Evolutionary conservation across 2,888 invertebrate genomes (phyloP), one percentile per base, ranked within the genome.

Genomic region (Heliconius sara): DNA sequence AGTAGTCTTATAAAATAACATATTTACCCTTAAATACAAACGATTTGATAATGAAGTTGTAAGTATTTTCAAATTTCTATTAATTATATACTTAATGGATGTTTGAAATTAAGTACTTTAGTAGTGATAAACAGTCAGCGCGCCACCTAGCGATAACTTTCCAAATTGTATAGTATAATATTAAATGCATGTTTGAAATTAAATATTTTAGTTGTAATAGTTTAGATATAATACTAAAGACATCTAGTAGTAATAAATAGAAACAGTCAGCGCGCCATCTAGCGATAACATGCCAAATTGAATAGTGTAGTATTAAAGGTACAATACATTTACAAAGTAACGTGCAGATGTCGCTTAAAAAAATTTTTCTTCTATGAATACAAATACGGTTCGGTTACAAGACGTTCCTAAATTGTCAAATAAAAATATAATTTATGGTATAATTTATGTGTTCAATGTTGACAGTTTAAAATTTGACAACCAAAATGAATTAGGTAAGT

Each of bases 61-160:
- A 43, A 43, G 6, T 57, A 57, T 22, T 57, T 57, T 22, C 22
- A 91, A 76, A 70, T 57, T 12, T 30, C 34, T 34, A 43, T 13
- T 2, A 13, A 43, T 43, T 52, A 19, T 52, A 52, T 52, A 52
- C 19, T 22, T 52, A 52, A 22, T 7, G 19, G 19, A 19, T 52
- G 19, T 0, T 52, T 39, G 9, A 39, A 39, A 39, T 39, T 1
- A 39, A 39, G 1, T 39, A 39, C 9, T 9, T 9, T 39, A 39
- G 34, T 9, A 39, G 30, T 30, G 30, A 30, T 30, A 30, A 30
- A 30, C 30, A 4, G 30, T 30, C 30, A 30, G 2, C 30, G 30
- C 30, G 30, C 30, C 30, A 30, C 30, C 30, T 30, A 30, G 30
- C 30, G 30, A 30, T 30, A 30, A 30, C 30, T 30, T 30, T 30